Percentiles rank a stretch among this genome's conserved stretches.
Evolutionary conservation across 1,140 invertebrate genomes (phyloP).

Genomic region (Heterodera schachtii): DNA sequence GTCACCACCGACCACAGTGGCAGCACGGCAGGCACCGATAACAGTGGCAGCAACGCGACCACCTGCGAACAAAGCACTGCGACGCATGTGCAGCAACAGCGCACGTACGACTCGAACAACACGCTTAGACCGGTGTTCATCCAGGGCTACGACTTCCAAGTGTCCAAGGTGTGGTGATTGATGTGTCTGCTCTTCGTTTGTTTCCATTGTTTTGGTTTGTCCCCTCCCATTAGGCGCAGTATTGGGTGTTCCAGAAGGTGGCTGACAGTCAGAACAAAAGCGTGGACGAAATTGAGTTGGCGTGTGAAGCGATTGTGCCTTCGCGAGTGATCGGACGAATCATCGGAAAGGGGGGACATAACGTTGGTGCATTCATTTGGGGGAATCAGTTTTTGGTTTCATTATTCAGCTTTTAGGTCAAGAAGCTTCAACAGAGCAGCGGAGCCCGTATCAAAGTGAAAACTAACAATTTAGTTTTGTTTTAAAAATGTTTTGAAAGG

Average conservation of each 20-base stretch:
- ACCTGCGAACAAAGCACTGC: background rate
- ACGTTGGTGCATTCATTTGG: slow-evolving; percentile 16
- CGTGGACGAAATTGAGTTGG: slow-evolving; percentile 10
- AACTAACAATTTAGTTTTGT: background rate
- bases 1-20: background rate
- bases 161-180: slow-evolving; percentile 18
- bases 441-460: slow-evolving; percentile 25
- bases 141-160: slow-evolving; percentile 31
- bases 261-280: slow-evolving; percentile 19
- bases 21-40: too few species aligned
- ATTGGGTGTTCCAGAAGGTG: slow-evolving; percentile 30
- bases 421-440: slow-evolving; percentile 29
- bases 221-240: background rate
- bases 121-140: slow-evolving; percentile 11
- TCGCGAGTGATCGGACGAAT: slow-evolving; percentile 36
- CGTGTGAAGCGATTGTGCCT: slow-evolving; percentile 32
- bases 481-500: slow-evolving; percentile 1
- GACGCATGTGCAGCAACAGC: background rate
- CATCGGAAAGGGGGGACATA: slow-evolving; percentile 41
- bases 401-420: slow-evolving; percentile 30
- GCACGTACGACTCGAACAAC: background rate
- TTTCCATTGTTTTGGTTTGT: background rate
- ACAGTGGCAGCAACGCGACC: background rate
- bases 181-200: background rate
- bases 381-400: background rate